These are phyloP conservation scores for Odontamblyopus rebecca DNA, from an alignment of 2,797 vertebrate genomes.

Conservation along the genomic window DNA sequence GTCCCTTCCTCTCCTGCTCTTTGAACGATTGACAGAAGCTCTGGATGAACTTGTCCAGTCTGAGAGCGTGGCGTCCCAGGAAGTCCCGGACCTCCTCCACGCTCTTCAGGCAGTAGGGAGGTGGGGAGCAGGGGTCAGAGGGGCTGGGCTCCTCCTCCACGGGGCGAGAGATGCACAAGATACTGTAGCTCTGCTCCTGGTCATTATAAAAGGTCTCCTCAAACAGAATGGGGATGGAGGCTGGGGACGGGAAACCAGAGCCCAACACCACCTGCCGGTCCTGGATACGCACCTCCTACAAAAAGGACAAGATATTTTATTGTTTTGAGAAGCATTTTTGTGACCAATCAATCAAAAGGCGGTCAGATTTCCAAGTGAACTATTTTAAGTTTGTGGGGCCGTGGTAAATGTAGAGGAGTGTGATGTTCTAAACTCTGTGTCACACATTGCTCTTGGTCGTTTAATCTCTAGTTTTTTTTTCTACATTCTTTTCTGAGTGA, in stretches of 20 bases:
- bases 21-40: conserved; percentile 85
- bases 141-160: conserved; percentile 59
- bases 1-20: conserved; percentile 89
- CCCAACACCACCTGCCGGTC: conserved; percentile 87
- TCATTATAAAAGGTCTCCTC: conserved; percentile 99
- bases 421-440: too few relatives aligned
- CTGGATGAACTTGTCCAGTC: conserved; percentile 86
- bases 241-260: conserved; percentile 75
- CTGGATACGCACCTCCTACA: conserved; percentile 86
- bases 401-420: too few relatives aligned
- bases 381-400: too few relatives aligned
- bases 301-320: neutral
- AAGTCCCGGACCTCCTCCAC: conserved; percentile 89
- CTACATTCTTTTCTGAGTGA: too few relatives aligned
- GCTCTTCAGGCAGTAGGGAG: conserved; percentile 84
- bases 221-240: conserved; percentile 88
- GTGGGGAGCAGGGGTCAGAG: conserved; percentile 65
- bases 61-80: conserved; percentile 86
- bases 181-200: conserved; percentile 93
- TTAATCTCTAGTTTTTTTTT: too few relatives aligned
- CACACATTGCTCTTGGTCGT: too few relatives aligned
- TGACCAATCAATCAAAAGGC: too few relatives aligned
- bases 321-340: neutral
- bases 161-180: conserved; percentile 87
- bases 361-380: too few relatives aligned